A percentile compares a stretch with the other conserved stretches of the same genome.
These are phyloP conservation scores for Apamea monoglypha DNA, from an alignment of 2,888 invertebrate species.

Conservation along the genomic window DNA sequence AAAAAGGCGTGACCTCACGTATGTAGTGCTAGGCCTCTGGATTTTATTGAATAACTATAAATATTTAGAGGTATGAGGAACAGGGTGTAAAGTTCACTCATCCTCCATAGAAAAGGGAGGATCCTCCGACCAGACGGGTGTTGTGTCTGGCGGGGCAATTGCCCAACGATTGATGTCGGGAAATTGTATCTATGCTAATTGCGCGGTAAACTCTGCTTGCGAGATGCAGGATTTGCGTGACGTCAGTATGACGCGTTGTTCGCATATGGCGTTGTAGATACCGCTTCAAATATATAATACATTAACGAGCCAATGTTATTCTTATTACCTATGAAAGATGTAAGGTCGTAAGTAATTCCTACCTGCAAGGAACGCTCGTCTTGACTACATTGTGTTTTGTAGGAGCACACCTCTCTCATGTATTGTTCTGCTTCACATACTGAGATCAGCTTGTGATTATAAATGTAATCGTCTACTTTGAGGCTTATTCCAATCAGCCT, in stretches of 20 bases:
- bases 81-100: no score
- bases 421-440: conserved; percentile 71
- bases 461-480: conserved; percentile 78
- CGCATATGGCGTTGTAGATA: no score
- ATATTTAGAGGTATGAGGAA: no score
- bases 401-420: conserved; percentile 72
- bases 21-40: not conserved
- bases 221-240: no score
- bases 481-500: conserved; percentile 79
- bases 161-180: no score
- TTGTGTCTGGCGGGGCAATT: no score
- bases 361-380: conserved; percentile 79
- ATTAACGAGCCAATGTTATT: not conserved
- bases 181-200: no score
- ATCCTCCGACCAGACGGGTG: no score
- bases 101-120: no score
- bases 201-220: no score
- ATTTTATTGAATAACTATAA: not conserved
- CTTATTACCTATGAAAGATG: not conserved
- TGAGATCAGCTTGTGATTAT: conserved; percentile 74
- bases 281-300: no score
- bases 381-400: conserved; percentile 66
- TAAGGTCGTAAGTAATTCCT: conserved; percentile 2
- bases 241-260: no score
- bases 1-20: not conserved